Conservation (phyloP, 2,888 invertebrate species). For the Steromphala cineraria region DNA sequence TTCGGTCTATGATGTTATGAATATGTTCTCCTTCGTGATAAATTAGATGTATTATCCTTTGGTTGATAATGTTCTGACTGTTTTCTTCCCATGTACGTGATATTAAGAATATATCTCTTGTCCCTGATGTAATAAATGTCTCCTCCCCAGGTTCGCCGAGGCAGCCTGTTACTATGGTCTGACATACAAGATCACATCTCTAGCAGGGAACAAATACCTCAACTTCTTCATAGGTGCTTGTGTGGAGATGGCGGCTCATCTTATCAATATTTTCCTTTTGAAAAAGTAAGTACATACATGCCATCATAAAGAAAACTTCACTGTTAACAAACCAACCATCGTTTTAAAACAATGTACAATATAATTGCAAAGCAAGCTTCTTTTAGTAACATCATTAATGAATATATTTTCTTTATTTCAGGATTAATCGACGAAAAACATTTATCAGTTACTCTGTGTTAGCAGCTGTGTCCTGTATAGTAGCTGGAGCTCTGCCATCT, state of each 20-base stretch:
- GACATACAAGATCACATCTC: slow-evolving; percentile 74
- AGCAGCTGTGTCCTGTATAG: slow-evolving; percentile 75
- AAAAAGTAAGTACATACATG: slow-evolving; percentile 50
- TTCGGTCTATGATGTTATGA: too few relatives aligned
- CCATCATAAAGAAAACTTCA: too few relatives aligned
- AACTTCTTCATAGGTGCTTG: slow-evolving; percentile 76
- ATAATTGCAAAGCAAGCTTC: too few relatives aligned
- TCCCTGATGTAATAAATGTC: too few relatives aligned
- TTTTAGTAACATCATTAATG: too few relatives aligned
- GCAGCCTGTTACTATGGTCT: slow-evolving; percentile 76
- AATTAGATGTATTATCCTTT: too few relatives aligned
- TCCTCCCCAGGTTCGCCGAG: slow-evolving; percentile 76
- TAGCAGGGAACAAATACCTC: slow-evolving; percentile 76
- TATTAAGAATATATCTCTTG: too few relatives aligned
- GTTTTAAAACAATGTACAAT: too few relatives aligned
- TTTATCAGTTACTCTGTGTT: slow-evolving; percentile 67
- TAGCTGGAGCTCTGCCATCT: slow-evolving; percentile 69
- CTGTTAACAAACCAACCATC: too few relatives aligned
- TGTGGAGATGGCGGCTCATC: slow-evolving; percentile 76
- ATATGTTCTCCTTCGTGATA: too few relatives aligned
- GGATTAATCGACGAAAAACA: neutral
- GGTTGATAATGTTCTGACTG: too few relatives aligned
- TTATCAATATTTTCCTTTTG: slow-evolving; percentile 58
- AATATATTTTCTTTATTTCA: neutral
- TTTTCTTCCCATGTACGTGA: too few relatives aligned